Conservation (phyloP, 2,113 vertebrate species). For the Etheostoma spectabile region DNA sequence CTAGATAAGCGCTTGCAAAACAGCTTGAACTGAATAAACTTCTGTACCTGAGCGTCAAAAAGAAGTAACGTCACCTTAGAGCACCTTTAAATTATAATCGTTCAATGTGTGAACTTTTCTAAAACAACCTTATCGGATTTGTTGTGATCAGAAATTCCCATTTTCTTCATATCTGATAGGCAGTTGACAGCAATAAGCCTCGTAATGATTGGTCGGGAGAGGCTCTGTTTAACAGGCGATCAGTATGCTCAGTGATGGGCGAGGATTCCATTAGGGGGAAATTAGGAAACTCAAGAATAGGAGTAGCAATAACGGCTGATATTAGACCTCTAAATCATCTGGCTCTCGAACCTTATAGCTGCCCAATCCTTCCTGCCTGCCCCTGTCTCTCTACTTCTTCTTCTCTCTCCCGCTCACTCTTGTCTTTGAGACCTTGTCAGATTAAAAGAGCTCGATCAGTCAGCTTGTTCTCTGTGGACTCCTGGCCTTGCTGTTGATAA, state of each 20-base stretch:
- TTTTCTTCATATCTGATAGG: slow-evolving; percentile 60
- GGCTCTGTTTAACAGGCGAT: slow-evolving; percentile 69
- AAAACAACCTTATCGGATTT: slow-evolving; percentile 56
- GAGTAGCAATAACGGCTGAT: slow-evolving; percentile 77
- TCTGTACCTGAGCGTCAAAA: neutral
- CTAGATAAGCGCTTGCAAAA: slow-evolving; percentile 1
- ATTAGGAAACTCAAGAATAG: slow-evolving; percentile 77
- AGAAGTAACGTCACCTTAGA: too few species aligned
- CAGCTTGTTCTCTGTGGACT: slow-evolving; percentile 53
- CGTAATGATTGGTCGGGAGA: slow-evolving; percentile 69
- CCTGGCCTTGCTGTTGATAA: slow-evolving; percentile 58
- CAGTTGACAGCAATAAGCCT: slow-evolving; percentile 55
- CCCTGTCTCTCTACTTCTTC: slow-evolving; percentile 40
- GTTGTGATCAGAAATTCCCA: slow-evolving; percentile 54
- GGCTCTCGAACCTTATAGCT: slow-evolving; percentile 58
- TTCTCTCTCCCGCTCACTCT: slow-evolving; percentile 20
- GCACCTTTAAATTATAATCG: too few species aligned
- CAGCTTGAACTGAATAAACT: slow-evolving; percentile 14
- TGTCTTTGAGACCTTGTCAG: slow-evolving; percentile 54
- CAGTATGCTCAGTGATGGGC: slow-evolving; percentile 75
- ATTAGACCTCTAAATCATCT: slow-evolving; percentile 78
- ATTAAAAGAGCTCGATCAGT: slow-evolving; percentile 56
- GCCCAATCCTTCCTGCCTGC: slow-evolving; percentile 39
- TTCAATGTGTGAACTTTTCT: slow-evolving; percentile 44
- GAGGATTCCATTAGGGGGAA: slow-evolving; percentile 76